Evolutionary conservation across 1,140 invertebrate species (phyloP), one percentile per base, ranked within the genome.

Genomic region (Heliconius himera): DNA sequence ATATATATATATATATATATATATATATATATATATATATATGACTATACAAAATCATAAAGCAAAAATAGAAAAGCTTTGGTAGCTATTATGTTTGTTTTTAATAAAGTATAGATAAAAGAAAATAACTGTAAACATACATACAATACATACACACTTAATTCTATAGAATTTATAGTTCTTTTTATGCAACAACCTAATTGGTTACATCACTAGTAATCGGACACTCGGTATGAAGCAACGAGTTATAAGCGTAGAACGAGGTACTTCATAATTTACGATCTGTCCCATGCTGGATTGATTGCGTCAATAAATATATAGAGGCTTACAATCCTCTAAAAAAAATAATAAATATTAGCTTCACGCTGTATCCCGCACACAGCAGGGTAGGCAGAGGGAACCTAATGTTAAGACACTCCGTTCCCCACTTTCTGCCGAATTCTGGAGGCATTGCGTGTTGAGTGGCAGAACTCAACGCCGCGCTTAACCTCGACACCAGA

Each of bases 171-270:
- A 56, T 56, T 36, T 70, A 70, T 70, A 18, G 70, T 11, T 70
- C n/a, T 72, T 72, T 72, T 72, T 72, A 72, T 41, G 70, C 70
- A 72, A 72, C 20, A n/a, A 72, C 36, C 70, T 77, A 77, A 77
- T 71, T 77, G 76, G 70, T 77, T 77, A 77, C 49, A 71, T 77
- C 76, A 77, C 70, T 46, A 77, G 76, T 72, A 77, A 77, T 77
- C 70, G 66, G 76, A 77, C 26, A 76, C 60, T 70, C 22, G 70
- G 5, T 72, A 77, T 77, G 76, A 72, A 71, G 75, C 60, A 76
- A 77, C 70, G 38, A 71, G 70, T 49, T 51, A 77, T 76, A 76
- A 76, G 51, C 60, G 29, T 26, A 76, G 60, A 76, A 76, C 36
- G 76, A 70, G 76, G 76, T 70, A 72, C 70, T 51, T 77, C 76